phyloP scores from a whole-genome alignment of 2,888 invertebrate species.

The Acanthosepion pharaonis region DNA sequence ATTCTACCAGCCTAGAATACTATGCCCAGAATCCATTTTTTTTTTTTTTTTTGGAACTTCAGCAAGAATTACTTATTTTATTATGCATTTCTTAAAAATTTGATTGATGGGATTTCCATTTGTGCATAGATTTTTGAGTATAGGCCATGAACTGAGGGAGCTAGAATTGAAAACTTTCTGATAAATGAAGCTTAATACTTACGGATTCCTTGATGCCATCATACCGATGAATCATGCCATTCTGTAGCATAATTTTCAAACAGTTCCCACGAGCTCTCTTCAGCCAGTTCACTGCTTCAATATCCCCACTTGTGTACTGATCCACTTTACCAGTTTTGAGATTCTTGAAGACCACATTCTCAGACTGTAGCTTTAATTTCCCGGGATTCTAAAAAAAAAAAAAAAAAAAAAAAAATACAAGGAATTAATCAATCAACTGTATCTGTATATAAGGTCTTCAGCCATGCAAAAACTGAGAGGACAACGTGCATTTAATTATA shows the following conservation, averaged over 20 bases:
- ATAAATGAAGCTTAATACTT: slow-evolving; percentile 69
- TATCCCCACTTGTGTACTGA: slow-evolving; percentile 87
- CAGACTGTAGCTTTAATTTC: slow-evolving; percentile 91
- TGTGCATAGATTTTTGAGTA: not conserved
- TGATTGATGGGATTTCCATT: too few species aligned
- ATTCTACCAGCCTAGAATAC: too few species aligned
- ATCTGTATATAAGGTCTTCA: too few species aligned
- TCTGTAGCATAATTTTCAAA: slow-evolving; percentile 89
- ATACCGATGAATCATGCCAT: slow-evolving; percentile 91
- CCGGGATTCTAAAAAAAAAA: slow-evolving; percentile 85
- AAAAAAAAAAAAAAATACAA: not conserved
- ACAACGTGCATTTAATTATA: too few species aligned
- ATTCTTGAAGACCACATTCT: slow-evolving; percentile 93
- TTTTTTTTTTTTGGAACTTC: too few species aligned
- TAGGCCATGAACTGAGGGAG: not conserved
- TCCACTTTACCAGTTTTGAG: slow-evolving; percentile 97
- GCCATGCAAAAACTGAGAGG: too few species aligned
- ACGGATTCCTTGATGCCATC: slow-evolving; percentile 93
- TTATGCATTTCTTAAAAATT: too few species aligned
- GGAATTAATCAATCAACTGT: too few species aligned
- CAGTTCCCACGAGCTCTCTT: slow-evolving; percentile 93
- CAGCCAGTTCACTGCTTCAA: slow-evolving; percentile 93
- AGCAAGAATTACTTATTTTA: too few species aligned
- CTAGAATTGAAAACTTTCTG: not conserved
- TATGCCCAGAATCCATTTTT: too few species aligned